Conservation (phyloP, 1,140 invertebrate species). For the Bombus superbus region DNA sequence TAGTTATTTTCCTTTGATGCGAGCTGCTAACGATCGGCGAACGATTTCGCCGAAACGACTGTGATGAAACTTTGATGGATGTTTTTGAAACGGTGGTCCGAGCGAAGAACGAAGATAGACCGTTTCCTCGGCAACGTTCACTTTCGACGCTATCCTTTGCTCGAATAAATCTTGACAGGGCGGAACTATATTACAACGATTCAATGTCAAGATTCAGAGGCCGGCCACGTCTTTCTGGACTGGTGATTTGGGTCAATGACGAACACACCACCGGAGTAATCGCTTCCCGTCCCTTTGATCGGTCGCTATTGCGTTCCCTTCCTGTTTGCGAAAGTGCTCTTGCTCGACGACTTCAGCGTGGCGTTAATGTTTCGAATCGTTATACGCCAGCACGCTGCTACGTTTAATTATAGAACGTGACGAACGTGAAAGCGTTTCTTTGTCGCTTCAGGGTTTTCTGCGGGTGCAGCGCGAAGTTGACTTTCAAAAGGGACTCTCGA, state of each 20-base stretch:
- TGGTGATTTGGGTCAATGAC: constrained; percentile 55
- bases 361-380: not conserved
- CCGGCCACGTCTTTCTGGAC: constrained; percentile 6
- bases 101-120: too few species aligned
- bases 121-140: not conserved
- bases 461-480: not conserved
- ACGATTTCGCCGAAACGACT: too few species aligned
- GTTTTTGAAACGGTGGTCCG: not conserved
- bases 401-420: constrained; percentile 27
- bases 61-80: not conserved
- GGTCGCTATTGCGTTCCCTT: constrained; percentile 6
- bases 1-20: too few species aligned
- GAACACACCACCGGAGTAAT: constrained; percentile 39
- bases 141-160: constrained; percentile 6
- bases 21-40: too few species aligned
- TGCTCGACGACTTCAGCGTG: not conserved
- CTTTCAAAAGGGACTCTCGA: not conserved
- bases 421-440: not conserved
- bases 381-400: too few species aligned
- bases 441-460: not conserved
- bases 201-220: constrained; percentile 53
- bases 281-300: constrained; percentile 47
- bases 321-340: constrained; percentile 40
- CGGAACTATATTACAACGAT: constrained; percentile 5
- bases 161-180: constrained; percentile 5